A percentile compares a stretch with the other conserved stretches of the same genome.
These are phyloP conservation scores for Salvelinus sp. DNA, from an alignment of 2,113 vertebrate species.

Conservation along the genomic window DNA sequence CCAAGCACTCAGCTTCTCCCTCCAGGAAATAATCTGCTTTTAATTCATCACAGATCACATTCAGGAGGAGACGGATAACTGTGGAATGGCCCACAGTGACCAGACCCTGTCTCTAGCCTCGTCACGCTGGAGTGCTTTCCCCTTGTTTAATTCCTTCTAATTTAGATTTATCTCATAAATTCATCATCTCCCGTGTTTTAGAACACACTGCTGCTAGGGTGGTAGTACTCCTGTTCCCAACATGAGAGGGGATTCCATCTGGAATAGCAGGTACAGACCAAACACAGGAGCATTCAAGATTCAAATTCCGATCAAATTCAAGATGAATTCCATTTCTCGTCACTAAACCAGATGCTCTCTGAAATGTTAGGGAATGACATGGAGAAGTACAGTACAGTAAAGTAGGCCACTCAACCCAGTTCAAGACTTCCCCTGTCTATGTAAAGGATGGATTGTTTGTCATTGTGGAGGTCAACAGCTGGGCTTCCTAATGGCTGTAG, in stretches of 20 bases:
- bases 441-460: conserved; percentile 36
- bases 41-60: conserved; percentile 73
- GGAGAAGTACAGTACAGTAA: conserved; percentile 4
- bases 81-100: conserved; percentile 45
- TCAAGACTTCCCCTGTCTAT: conserved; percentile 22
- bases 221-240: conserved; percentile 4
- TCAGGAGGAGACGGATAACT: conserved; percentile 66
- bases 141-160: conserved; percentile 46
- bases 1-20: conserved; percentile 57
- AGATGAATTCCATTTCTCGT: neutral
- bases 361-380: neutral
- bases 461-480: conserved; percentile 49
- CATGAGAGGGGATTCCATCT: conserved; percentile 11
- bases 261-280: neutral
- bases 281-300: too few species aligned
- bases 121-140: conserved; percentile 43
- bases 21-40: conserved; percentile 75
- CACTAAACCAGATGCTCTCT: neutral
- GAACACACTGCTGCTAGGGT: conserved; percentile 14
- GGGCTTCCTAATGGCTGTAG: conserved; percentile 46
- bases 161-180: conserved; percentile 47
- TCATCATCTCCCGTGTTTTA: conserved; percentile 28
- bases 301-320: too few species aligned
- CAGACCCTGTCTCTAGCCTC: conserved; percentile 36
- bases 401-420: conserved; percentile 27